Evolutionary conservation across 2,888 invertebrate genomes (phyloP).

Genomic region (Muscina levida): DNA sequence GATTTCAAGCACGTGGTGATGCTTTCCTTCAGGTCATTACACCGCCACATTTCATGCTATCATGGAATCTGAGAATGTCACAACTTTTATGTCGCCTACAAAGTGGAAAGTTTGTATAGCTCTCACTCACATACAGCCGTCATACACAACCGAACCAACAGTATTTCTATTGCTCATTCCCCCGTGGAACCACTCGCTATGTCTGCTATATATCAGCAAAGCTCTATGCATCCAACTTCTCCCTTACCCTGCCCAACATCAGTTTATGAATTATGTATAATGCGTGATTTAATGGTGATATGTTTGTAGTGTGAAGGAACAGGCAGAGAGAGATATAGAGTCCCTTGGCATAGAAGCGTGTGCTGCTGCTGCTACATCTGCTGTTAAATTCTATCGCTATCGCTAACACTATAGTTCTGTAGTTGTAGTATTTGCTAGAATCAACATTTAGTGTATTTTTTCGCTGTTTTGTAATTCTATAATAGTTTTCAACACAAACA

Average conservation of each 20-base stretch:
- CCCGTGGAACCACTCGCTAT: no score
- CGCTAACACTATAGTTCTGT: not conserved
- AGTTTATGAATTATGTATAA: no score
- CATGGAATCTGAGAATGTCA: constrained; percentile 68
- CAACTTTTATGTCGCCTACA: constrained; percentile 73
- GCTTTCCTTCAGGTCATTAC: constrained; percentile 65
- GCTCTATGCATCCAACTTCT: not conserved
- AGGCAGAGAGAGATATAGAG: not conserved
- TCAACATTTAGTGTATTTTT: not conserved
- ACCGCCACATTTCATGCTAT: constrained; percentile 67
- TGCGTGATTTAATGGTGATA: no score
- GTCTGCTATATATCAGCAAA: no score
- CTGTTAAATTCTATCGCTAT: constrained; percentile 8
- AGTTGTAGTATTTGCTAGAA: not conserved
- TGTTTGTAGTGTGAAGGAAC: not conserved
- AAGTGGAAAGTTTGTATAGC: constrained; percentile 72
- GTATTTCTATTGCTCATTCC: not conserved
- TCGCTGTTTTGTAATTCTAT: constrained; percentile 1
- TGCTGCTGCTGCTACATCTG: not conserved
- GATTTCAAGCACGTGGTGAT: constrained; percentile 66
- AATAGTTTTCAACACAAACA: constrained; percentile 14
- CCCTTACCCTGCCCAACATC: not conserved
- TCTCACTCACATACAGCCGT: not conserved
- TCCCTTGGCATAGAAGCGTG: constrained; percentile 5
- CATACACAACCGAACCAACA: constrained; percentile 4